Evolutionary conservation across 2,113 vertebrate genomes (phyloP).

Genomic region (Stomatorhinus ivindoensis): DNA sequence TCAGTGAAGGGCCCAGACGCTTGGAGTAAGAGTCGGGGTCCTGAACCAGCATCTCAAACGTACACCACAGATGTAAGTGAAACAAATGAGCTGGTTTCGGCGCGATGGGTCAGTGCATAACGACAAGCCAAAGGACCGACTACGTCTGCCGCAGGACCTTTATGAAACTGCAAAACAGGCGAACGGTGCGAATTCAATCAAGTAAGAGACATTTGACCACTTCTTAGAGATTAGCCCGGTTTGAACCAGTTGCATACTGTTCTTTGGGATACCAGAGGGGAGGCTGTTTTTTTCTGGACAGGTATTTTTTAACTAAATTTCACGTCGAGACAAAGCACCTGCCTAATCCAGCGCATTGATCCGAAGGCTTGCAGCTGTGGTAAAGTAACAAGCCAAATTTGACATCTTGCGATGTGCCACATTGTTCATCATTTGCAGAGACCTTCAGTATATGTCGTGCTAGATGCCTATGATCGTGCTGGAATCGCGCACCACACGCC

Average conservation of each 20-base stretch:
- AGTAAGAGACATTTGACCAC: conserved; percentile 1
- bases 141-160: background rate
- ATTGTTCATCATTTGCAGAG: conserved; percentile 5
- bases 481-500: background rate
- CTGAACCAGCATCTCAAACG: conserved; percentile 52
- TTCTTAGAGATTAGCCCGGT: conserved; percentile 12
- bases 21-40: conserved; percentile 43
- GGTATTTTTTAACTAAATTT: conserved; percentile 5
- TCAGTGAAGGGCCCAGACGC: conserved; percentile 47
- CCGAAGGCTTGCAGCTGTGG: conserved; percentile 7
- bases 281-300: conserved; percentile 6
- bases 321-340: conserved; percentile 24
- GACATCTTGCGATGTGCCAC: background rate
- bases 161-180: background rate
- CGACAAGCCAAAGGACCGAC: background rate
- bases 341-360: conserved; percentile 6
- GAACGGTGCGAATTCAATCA: conserved; percentile 3
- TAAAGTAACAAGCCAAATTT: conserved; percentile 6
- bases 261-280: conserved; percentile 6
- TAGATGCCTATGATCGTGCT: background rate
- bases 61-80: conserved; percentile 27
- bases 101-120: conserved; percentile 18
- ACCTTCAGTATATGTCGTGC: background rate
- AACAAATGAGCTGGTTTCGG: conserved; percentile 33
- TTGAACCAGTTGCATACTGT: conserved; percentile 6